A percentile compares a stretch with the other conserved stretches of the same genome.
Evolutionary conservation across 2,888 invertebrate species (phyloP).

Genomic region (Strigamia transsilvanica): DNA sequence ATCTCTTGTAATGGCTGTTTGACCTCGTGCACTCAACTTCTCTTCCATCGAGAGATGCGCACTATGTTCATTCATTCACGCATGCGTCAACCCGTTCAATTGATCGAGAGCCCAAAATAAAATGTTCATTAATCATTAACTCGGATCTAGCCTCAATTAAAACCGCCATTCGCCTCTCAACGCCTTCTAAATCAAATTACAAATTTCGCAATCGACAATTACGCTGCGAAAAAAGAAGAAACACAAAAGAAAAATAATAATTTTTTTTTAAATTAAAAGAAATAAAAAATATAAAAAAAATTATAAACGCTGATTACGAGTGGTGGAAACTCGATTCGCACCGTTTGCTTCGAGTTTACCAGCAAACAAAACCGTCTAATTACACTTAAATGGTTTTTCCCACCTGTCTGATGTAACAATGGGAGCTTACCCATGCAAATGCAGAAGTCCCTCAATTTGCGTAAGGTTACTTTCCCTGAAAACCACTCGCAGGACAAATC

Average conservation of each 20-base stretch:
- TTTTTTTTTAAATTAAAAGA: neutral
- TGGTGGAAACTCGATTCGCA: too few relatives aligned
- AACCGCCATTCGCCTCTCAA: conserved; percentile 13
- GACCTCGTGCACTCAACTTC: conserved; percentile 29
- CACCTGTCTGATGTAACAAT: too few relatives aligned
- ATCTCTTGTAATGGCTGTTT: conserved; percentile 37
- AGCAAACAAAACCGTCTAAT: too few relatives aligned
- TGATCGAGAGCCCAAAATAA: conserved; percentile 36
- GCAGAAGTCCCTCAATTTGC: too few relatives aligned
- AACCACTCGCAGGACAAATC: too few relatives aligned
- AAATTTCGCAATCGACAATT: neutral
- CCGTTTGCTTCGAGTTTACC: too few relatives aligned
- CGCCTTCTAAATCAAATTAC: conserved; percentile 19
- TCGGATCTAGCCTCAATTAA: conserved; percentile 43
- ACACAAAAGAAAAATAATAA: neutral
- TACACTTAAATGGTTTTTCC: too few relatives aligned
- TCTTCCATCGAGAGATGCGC: conserved; percentile 34
- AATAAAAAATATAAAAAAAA: too few relatives aligned
- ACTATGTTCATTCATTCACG: conserved; percentile 32
- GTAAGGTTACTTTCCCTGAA: too few relatives aligned
- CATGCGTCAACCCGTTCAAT: conserved; percentile 44
- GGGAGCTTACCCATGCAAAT: too few relatives aligned
- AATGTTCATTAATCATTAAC: conserved; percentile 44
- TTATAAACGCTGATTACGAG: too few relatives aligned
- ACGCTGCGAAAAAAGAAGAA: neutral